Conservation (phyloP, 2,113 vertebrate genomes). For the Pluvialis apricaria region DNA sequence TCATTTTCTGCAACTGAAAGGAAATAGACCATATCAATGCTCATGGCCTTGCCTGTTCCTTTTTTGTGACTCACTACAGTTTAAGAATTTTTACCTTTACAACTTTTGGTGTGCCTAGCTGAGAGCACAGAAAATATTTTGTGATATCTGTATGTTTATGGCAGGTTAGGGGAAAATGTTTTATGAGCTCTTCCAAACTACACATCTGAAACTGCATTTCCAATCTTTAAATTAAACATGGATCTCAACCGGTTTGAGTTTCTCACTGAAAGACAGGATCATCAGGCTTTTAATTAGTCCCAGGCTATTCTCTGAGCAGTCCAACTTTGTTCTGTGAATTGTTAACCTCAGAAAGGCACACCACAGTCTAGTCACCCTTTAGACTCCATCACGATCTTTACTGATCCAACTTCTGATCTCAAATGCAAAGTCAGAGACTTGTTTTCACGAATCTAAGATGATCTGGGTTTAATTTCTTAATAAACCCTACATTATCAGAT, state of each 20-base stretch:
- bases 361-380: neutral
- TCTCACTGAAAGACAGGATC: neutral
- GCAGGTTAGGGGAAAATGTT: neutral
- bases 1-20: neutral
- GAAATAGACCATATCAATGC: neutral
- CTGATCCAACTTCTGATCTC: neutral
- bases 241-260: neutral
- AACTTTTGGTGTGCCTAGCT: no score
- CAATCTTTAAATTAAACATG: neutral
- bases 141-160: neutral
- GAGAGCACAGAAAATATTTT: neutral
- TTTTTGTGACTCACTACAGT: neutral
- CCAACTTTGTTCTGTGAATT: neutral
- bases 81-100: neutral
- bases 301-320: neutral
- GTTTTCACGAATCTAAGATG: neutral
- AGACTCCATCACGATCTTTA: neutral
- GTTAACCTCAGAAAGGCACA: neutral
- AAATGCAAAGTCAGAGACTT: neutral
- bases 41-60: neutral
- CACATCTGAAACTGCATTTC: neutral
- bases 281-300: neutral
- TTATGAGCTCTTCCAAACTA: neutral
- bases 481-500: neutral
- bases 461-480: neutral